Conservation (phyloP, 2,888 invertebrate species). For the Phalera bucephala region DNA sequence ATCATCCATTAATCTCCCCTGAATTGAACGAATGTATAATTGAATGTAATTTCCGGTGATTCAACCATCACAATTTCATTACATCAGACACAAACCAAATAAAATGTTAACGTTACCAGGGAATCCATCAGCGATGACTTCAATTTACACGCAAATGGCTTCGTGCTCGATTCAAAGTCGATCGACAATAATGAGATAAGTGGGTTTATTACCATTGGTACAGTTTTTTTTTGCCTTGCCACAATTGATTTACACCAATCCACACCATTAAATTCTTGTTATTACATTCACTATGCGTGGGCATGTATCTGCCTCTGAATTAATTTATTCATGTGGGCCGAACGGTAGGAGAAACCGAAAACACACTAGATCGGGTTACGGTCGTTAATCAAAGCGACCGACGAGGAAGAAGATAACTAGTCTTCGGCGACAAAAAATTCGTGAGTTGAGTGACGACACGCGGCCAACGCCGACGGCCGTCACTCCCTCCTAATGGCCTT, state of each 20-base stretch:
- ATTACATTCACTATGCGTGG: conserved; percentile 44
- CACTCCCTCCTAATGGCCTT: conserved; percentile 44
- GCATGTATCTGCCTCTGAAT: conserved; percentile 44
- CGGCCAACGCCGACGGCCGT: conserved; percentile 38
- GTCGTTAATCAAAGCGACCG: conserved; percentile 66
- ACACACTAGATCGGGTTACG: conserved; percentile 61
- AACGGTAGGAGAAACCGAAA: conserved; percentile 44
- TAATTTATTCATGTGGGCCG: conserved; percentile 57
- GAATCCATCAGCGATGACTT: conserved; percentile 15
- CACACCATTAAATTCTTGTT: conserved; percentile 54
- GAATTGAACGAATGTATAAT: conserved; percentile 18
- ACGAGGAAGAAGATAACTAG: conserved; percentile 48
- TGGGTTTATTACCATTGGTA: conserved; percentile 15
- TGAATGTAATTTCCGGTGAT: conserved; percentile 63
- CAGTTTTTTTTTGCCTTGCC: conserved; percentile 27
- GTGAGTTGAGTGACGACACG: conserved; percentile 45
- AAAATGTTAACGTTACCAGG: conserved; percentile 18
- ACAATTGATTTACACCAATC: conserved; percentile 50
- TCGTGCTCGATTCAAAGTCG: conserved; percentile 10
- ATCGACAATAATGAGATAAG: conserved; percentile 20
- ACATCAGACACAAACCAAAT: conserved; percentile 34
- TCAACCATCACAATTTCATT: conserved; percentile 53
- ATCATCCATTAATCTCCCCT: conserved; percentile 11
- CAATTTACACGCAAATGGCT: conserved; percentile 12
- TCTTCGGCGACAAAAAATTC: conserved; percentile 55